Evolutionary conservation across 2,113 vertebrate species (phyloP), one percentile per base, ranked within the genome.

Genomic region (Chaetura pelagica): DNA sequence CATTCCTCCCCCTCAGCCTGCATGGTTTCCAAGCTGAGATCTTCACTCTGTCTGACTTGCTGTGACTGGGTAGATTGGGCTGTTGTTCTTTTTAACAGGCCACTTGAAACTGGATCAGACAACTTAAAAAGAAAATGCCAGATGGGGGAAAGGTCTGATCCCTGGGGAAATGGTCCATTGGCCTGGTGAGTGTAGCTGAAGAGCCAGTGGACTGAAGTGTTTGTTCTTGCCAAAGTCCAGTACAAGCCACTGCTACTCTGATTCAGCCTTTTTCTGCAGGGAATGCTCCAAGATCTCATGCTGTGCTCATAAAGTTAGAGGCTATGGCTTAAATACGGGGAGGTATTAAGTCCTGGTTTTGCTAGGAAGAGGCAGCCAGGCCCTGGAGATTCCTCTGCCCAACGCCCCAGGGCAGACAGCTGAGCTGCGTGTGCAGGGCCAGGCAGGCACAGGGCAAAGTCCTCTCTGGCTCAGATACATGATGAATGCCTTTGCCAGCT

Each of bases 241-340:
- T 8, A 49, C 26, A 69, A 69, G 24, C 32, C 83, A 52, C 67
- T 57, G 48, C 67, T 85, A 12, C 69, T 93, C 93, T 26, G 64
- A n/a, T 38, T 74, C 62, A 44, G 0, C 19, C 32, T 9, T 4
- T 19, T 40, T n/a, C 42, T 87, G 67, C 30, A 44, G 67, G 29
- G 29, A 26, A 18, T 0, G 1, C 26, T 72, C 54, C 1, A 3
- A 52, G 15, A 13, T 44, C 32, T 44, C 52, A 12, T 4, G 2
- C 26, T 54, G 61, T 44, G 46, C 81, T 91, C 15, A 15, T 52
- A 48, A 48, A 76, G 55, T 6, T 1, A n/a, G 26, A 84, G 77
- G 34, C 17, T 7, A 0, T 24, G 48, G 9, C 78, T 92, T 68
- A 34, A 69, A 91, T 8, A 2, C 57, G 46, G 40, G 2, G 12